phyloP scores from a whole-genome alignment of 2,888 invertebrate genomes.

The Pemphredon lugubris region DNA sequence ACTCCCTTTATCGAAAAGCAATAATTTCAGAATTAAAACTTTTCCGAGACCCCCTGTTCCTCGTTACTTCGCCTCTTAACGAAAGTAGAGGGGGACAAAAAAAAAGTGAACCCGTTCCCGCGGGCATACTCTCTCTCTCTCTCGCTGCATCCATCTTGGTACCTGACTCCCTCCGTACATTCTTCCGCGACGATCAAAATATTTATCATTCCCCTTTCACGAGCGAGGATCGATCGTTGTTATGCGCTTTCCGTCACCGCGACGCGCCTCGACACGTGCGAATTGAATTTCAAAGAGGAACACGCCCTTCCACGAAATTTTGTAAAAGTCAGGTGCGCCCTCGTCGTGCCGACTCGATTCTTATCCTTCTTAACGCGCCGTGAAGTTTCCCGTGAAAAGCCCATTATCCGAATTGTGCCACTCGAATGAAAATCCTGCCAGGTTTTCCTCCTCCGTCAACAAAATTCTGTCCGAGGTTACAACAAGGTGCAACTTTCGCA shows the following conservation, averaged over 20 bases:
- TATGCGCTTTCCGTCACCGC: neutral
- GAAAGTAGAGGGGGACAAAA: no score
- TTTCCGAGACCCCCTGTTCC: no score
- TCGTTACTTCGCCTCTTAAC: no score
- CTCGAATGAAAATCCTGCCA: slow-evolving; percentile 66
- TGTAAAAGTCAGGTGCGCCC: neutral
- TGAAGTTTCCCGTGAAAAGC: slow-evolving; percentile 73
- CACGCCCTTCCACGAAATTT: slow-evolving; percentile 8
- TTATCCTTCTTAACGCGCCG: slow-evolving; percentile 22
- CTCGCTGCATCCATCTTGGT: no score
- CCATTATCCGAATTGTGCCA: slow-evolving; percentile 67
- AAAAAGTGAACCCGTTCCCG: no score
- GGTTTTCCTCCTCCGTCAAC: neutral
- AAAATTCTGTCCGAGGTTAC: no score
- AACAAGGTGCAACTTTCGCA: no score
- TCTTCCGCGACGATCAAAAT: no score
- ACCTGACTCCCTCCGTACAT: no score
- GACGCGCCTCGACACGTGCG: slow-evolving; percentile 23
- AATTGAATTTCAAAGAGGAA: slow-evolving; percentile 6
- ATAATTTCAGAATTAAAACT: neutral
- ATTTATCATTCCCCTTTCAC: no score
- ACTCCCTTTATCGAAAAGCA: neutral
- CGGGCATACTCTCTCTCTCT: no score
- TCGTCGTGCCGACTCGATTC: slow-evolving; percentile 1
- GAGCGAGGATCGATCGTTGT: no score